Conservation (phyloP, 2,113 vertebrate genomes). For the Oryzias melastigma region DNA sequence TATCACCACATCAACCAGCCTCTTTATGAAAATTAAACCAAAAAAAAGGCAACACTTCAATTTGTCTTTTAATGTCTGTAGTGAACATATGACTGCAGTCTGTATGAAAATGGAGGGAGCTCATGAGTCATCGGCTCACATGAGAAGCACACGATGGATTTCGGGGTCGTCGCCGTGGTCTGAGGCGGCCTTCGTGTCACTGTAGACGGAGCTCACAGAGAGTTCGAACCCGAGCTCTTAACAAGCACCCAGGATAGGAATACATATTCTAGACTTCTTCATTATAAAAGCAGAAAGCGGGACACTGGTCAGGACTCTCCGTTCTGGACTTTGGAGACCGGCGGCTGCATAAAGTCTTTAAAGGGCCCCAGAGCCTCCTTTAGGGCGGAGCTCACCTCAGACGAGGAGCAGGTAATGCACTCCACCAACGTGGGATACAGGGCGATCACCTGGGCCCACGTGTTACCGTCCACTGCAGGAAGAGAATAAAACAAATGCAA, state of each 20-base stretch:
- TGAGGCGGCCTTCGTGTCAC: slow-evolving; percentile 41
- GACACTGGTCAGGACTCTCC: slow-evolving; percentile 89
- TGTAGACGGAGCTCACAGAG: slow-evolving; percentile 41
- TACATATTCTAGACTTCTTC: slow-evolving; percentile 74
- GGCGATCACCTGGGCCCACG: slow-evolving; percentile 96
- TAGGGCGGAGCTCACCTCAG: slow-evolving; percentile 94
- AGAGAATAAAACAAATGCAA: not conserved
- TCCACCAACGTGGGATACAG: slow-evolving; percentile 96
- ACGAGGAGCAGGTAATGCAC: slow-evolving; percentile 95
- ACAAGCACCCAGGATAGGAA: slow-evolving; percentile 46
- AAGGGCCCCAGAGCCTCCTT: slow-evolving; percentile 97
- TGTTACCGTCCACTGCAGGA: slow-evolving; percentile 90
- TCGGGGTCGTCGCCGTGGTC: slow-evolving; percentile 20
- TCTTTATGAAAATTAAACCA: slow-evolving; percentile 61
- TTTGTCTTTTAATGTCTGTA: slow-evolving; percentile 68
- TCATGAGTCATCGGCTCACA: slow-evolving; percentile 45
- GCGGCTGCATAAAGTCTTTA: slow-evolving; percentile 99
- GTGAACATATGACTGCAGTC: slow-evolving; percentile 77
- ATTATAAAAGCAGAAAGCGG: slow-evolving; percentile 53
- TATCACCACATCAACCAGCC: slow-evolving; percentile 84
- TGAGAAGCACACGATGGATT: slow-evolving; percentile 61
- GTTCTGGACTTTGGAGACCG: slow-evolving; percentile 93
- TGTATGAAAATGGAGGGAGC: slow-evolving; percentile 58
- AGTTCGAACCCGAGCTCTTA: slow-evolving; percentile 58
- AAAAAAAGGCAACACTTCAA: slow-evolving; percentile 74